Base-by-base conservation (phyloP, 2,113 vertebrate genomes). In the Helogale parvula region DNA sequence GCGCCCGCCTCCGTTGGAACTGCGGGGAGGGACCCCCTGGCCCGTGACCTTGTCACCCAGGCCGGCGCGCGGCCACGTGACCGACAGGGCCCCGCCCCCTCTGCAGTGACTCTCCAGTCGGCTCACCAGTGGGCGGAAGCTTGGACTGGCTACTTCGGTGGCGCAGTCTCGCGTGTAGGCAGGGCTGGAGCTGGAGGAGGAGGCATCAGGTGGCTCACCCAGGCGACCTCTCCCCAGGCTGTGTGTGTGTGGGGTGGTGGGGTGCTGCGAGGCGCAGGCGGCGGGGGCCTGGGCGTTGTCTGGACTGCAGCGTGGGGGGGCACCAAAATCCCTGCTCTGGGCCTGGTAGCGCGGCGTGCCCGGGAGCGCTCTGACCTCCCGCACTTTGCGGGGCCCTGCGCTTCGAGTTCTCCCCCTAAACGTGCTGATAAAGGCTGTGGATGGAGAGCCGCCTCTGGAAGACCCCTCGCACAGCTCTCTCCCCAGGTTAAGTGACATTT, bases 21-120 rank as follows among this genome's bases (percentile, higher is more conserved):
- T 4, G 19, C 3, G 2, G 4, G 7, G 17, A 38, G 33, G 41
- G 60, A 79, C 50, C 38, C 31, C 19, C 19, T 1, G 13, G 74
- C 33, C 19, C 15, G 76, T 84, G 95, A 96, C 97, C 95, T 84
- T 92, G 90, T 81, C 80, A 41, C 63, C 38, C 1, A 16, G 29
- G 38, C 15, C 3, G 38, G 23, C 29, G 21, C 25, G 14, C 29
- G 54, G 47, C 57, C 85, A 85, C 38, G 76, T 63, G 85, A 25
- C 72, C 45, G 27, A 11, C 68, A 50, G 66, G 29, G 95, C 60
- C 45, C 88, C 92, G 90, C 92, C 97, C 60, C 79, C 38, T 82
- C 47, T 5, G 79, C 80, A 0, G n/a, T 1, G 79, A 13, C 23
- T 54, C 79, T 65, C 9, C 14, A 8, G 47, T 41, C 4, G 3